Percentiles rank a stretch among this genome's conserved stretches.
These are phyloP conservation scores for Aramus guarauna DNA, from an alignment of 2,113 vertebrate species.

Conservation along the genomic window DNA sequence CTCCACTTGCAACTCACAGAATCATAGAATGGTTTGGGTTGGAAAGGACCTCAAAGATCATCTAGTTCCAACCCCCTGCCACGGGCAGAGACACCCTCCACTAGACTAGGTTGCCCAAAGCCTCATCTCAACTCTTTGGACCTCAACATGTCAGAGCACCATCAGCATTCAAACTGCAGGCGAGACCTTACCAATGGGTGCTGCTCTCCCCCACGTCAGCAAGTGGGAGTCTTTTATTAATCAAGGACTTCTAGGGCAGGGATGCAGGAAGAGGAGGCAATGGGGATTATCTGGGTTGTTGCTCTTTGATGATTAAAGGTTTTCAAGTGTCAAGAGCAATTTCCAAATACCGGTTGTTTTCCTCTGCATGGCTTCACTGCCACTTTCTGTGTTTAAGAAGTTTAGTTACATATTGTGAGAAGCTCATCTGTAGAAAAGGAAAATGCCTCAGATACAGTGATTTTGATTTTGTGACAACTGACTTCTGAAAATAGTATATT, in stretches of 20 bases:
- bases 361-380: not conserved
- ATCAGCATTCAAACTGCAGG: too few species aligned
- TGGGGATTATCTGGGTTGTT: not conserved
- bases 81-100: too few species aligned
- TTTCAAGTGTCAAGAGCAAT: not conserved
- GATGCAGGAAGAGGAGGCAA: not conserved
- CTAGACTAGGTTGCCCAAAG: too few species aligned
- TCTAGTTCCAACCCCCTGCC: too few species aligned
- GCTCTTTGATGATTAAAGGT: not conserved
- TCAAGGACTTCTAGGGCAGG: not conserved
- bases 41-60: too few species aligned
- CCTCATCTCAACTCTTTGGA: too few species aligned
- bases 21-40: too few species aligned
- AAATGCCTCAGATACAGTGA: not conserved
- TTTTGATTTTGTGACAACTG: slow-evolving; percentile 1
- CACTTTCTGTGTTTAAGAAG: not conserved
- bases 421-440: not conserved
- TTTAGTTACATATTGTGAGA: not conserved
- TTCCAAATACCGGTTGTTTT: not conserved
- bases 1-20: not conserved
- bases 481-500: slow-evolving; percentile 32
- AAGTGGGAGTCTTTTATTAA: fast-evolving
- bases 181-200: not conserved
- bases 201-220: not conserved
- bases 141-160: not conserved